These are phyloP conservation scores for Megaustenia siamemsis DNA, from an alignment of 2,888 invertebrate genomes.

Conservation along the genomic window DNA sequence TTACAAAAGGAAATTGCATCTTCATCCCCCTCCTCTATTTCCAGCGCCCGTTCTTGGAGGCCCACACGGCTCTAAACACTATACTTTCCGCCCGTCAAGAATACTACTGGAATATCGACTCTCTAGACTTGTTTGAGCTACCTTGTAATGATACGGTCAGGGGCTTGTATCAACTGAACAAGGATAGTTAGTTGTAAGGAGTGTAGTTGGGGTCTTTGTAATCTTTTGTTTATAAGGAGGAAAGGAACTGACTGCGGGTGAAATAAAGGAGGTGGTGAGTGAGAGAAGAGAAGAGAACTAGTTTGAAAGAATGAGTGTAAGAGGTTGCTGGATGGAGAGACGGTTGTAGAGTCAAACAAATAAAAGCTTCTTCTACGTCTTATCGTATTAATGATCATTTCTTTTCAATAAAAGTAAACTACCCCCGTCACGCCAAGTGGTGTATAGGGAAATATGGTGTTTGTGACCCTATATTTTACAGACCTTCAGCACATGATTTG, in stretches of 20 bases:
- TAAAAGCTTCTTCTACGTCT: too few species aligned
- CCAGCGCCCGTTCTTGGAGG: neutral
- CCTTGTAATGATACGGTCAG: neutral
- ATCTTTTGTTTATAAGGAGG: neutral
- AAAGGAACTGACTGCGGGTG: neutral
- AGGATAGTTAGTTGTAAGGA: neutral
- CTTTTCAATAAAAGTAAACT: too few species aligned
- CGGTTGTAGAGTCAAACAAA: too few species aligned
- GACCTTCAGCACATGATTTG: too few species aligned
- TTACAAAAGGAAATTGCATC: conserved; percentile 26
- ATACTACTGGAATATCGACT: neutral
- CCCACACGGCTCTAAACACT: neutral
- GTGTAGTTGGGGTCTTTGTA: neutral
- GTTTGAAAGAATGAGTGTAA: neutral
- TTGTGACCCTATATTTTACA: too few species aligned
- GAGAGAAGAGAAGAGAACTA: neutral
- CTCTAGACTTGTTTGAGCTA: neutral
- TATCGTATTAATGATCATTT: too few species aligned
- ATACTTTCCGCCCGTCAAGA: neutral
- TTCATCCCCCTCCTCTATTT: neutral
- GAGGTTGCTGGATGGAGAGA: conserved; percentile 6
- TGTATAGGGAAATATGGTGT: too few species aligned
- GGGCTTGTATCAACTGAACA: neutral
- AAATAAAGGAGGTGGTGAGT: neutral
- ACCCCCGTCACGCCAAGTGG: too few species aligned